Percentiles rank a stretch among this genome's conserved stretches.
These are phyloP conservation scores for Bos javanicus DNA, from an alignment of 2,113 vertebrate genomes.

Conservation along the genomic window DNA sequence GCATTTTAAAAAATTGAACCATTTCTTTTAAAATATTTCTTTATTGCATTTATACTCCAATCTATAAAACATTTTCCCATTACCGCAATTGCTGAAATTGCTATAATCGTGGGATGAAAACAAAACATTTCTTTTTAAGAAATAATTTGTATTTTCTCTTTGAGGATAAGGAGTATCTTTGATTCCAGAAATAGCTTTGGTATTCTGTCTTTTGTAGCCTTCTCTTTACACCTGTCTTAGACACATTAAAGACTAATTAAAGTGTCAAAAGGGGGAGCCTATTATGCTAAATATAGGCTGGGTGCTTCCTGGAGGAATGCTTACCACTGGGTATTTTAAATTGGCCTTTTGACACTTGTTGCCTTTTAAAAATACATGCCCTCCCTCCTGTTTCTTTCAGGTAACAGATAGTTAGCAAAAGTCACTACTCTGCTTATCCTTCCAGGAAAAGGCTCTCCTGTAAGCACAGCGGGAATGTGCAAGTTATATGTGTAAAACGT, in stretches of 20 bases:
- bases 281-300: constrained; percentile 67
- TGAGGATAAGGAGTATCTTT: constrained; percentile 62
- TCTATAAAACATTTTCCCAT: constrained; percentile 58
- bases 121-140: constrained; percentile 60
- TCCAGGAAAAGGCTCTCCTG: background rate
- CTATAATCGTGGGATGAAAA: constrained; percentile 57
- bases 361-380: background rate
- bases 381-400: background rate
- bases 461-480: background rate
- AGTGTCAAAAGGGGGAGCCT: constrained; percentile 58
- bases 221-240: constrained; percentile 61
- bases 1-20: constrained; percentile 29
- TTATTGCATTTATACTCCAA: constrained; percentile 45
- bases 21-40: constrained; percentile 46
- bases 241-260: constrained; percentile 73
- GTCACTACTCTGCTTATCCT: background rate
- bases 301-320: constrained; percentile 25
- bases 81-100: constrained; percentile 63
- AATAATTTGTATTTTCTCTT: constrained; percentile 73
- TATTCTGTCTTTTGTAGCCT: constrained; percentile 61
- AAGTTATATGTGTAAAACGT: background rate
- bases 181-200: constrained; percentile 61
- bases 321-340: constrained; percentile 42
- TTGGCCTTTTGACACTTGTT: constrained; percentile 68
- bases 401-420: constrained; percentile 17